Base-by-base conservation (phyloP, 1,140 invertebrate species). In the Zaprionus capensis region DNA sequence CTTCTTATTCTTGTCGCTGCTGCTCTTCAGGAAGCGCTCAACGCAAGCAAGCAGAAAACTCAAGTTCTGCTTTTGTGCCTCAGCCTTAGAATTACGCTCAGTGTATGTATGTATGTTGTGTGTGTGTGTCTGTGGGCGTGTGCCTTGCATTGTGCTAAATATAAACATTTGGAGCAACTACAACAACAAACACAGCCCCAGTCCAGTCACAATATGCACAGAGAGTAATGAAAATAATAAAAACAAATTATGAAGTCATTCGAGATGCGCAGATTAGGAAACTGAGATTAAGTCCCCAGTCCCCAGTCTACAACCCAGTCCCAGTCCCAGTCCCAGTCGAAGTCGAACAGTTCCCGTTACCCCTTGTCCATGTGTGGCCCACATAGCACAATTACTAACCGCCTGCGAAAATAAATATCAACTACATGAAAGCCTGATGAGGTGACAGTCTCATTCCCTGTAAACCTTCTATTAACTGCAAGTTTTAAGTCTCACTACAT, bases 31-130 rank as follows among this genome's bases (percentile, higher is more conserved):
- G 83, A 86, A 86, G 76, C 62, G 55, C 66, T 67, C 59, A 15
- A 62, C 57, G 72, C 83, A 80, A 77, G 83, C 83, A 87, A 87
- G 68, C 83, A 78, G 76, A 80, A 86, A 82, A 75, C 59, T 74
- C 51, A 75, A 65, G 55, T 76, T 75, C 38, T 71, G 67, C 67
- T 53, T 53, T 75, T 75, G 44, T 76, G 53, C 51, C 38, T 14
- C 49, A 69, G 38, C 51, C 56, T 56, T 56, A 36, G n/a, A 74
- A 69, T 56, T 49, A 6, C 24, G 22, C 14, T 15, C 44, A 14
- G 26, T 38, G 15, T 49, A 5, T 66, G 26, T 57, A 6, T 46
- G 12, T 17, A 38, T 22, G 22, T 66, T 71, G 59, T 63, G 20
- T 49, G 69, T 46, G 58, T 59, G 14, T 44, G 58, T 65, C 26